Percentiles rank a stretch among this genome's conserved stretches.
These are phyloP conservation scores for Scaptomyza cyrtandrae DNA, from an alignment of 2,888 invertebrate species.

Conservation along the genomic window DNA sequence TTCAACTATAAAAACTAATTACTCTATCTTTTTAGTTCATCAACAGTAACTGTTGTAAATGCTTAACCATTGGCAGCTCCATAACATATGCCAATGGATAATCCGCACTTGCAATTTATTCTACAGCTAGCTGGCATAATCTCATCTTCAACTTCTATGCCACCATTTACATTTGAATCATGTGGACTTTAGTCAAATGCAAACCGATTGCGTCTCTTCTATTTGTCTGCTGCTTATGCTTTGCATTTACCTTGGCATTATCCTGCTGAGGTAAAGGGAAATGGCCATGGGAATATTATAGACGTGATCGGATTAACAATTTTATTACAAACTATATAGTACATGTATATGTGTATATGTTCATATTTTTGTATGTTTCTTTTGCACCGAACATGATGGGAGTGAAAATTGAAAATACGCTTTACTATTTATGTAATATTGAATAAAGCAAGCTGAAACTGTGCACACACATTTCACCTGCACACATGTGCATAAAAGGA, in stretches of 20 bases:
- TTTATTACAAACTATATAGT: conserved; percentile 69
- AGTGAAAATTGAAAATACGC: conserved; percentile 74
- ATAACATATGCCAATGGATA: conserved; percentile 56
- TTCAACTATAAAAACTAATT: background rate
- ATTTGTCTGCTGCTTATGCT: conserved; percentile 43
- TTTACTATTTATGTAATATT: conserved; percentile 69
- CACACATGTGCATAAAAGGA: conserved; percentile 20
- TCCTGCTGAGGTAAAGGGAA: conserved; percentile 33
- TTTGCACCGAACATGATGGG: conserved; percentile 7
- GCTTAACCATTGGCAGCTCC: background rate
- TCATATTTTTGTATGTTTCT: conserved; percentile 5
- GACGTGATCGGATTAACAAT: conserved; percentile 80
- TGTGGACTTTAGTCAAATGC: conserved; percentile 19
- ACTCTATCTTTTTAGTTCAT: background rate
- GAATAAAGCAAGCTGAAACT: conserved; percentile 49
- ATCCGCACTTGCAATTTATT: conserved; percentile 28
- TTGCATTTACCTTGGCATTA: conserved; percentile 68
- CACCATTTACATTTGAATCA: conserved; percentile 1
- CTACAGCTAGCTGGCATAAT: conserved; percentile 8
- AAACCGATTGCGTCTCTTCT: conserved; percentile 12
- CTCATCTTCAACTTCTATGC: conserved; percentile 4
- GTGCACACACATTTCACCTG: conserved; percentile 15
- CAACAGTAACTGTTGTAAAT: background rate
- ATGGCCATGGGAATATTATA: conserved; percentile 8
- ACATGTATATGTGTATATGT: background rate